A percentile compares a stretch with the other conserved stretches of the same genome.
Conservation (phyloP, 2,113 vertebrate genomes). For the Mola mola region DNA sequence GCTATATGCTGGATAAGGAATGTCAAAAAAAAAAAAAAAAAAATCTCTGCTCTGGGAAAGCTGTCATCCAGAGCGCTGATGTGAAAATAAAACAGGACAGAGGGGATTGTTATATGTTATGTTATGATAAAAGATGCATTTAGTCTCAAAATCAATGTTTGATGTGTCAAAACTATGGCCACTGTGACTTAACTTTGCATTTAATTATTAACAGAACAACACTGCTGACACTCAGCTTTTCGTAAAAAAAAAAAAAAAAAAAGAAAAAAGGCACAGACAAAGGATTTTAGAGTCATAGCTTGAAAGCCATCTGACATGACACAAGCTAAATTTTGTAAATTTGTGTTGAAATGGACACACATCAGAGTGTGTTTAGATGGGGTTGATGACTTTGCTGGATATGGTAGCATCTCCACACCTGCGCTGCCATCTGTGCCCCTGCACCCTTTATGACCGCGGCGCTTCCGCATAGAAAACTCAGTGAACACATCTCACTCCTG, state of each 20-base stretch:
- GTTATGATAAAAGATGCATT: conserved; percentile 47
- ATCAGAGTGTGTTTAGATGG: conserved; percentile 69
- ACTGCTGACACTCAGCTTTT: conserved; percentile 21
- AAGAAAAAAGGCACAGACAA: not conserved
- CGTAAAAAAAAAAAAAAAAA: not conserved
- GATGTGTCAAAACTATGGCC: conserved; percentile 38
- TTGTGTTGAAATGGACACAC: conserved; percentile 44
- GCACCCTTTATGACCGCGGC: conserved; percentile 60
- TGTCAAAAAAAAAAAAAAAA: not conserved
- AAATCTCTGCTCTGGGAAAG: conserved; percentile 37
- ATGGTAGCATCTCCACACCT: conserved; percentile 79
- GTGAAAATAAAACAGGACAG: conserved; percentile 43
- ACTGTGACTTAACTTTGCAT: conserved; percentile 43
- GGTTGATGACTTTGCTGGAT: conserved; percentile 75
- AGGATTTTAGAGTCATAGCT: conserved; percentile 15
- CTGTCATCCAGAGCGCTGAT: conserved; percentile 25
- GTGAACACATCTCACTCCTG: conserved; percentile 71
- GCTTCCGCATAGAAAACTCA: conserved; percentile 57
- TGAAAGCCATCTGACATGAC: conserved; percentile 9
- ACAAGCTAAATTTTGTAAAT: conserved; percentile 23
- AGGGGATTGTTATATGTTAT: conserved; percentile 45
- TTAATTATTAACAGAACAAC: conserved; percentile 60
- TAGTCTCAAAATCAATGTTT: conserved; percentile 58
- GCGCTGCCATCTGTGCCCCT: conserved; percentile 80
- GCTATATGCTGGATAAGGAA: conserved; percentile 23